Evolutionary conservation across 2,888 invertebrate genomes (phyloP).

Genomic region (Drosophila phalerata): DNA sequence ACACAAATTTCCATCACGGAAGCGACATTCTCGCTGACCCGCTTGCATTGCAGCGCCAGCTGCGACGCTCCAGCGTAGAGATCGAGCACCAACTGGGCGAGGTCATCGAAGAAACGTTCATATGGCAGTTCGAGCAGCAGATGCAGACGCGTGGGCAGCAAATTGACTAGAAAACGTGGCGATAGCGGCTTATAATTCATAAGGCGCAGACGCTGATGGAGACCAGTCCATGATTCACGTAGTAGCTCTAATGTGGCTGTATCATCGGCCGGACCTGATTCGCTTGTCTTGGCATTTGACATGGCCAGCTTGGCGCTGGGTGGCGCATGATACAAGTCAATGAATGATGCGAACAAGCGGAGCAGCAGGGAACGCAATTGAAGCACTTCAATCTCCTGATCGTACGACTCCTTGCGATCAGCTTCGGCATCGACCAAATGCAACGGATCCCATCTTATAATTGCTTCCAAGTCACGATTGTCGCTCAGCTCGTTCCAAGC

Average conservation of each 20-base stretch:
- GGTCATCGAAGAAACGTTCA: slow-evolving; percentile 84
- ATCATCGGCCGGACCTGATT: slow-evolving; percentile 52
- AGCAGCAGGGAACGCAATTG: slow-evolving; percentile 83
- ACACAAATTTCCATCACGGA: slow-evolving; percentile 76
- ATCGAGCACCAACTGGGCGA: slow-evolving; percentile 83
- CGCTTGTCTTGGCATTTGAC: slow-evolving; percentile 13
- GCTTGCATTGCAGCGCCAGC: slow-evolving; percentile 78
- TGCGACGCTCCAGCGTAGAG: slow-evolving; percentile 81
- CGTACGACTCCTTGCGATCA: slow-evolving; percentile 82
- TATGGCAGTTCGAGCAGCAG: slow-evolving; percentile 84
- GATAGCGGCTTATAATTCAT: slow-evolving; percentile 82
- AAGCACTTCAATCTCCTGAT: slow-evolving; percentile 84
- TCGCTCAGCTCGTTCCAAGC: slow-evolving; percentile 88
- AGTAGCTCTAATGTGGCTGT: slow-evolving; percentile 79
- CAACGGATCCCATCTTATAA: slow-evolving; percentile 90
- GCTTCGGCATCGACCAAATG: slow-evolving; percentile 77
- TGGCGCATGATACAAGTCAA: slow-evolving; percentile 82
- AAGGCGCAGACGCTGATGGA: slow-evolving; percentile 81
- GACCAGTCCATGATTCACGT: slow-evolving; percentile 82
- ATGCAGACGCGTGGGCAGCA: slow-evolving; percentile 84
- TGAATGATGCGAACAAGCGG: slow-evolving; percentile 83
- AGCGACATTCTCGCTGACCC: slow-evolving; percentile 79
- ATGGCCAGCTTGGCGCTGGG: slow-evolving; percentile 40
- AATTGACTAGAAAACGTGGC: slow-evolving; percentile 85
- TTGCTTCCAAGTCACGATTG: slow-evolving; percentile 92